Evolutionary conservation across 1,140 invertebrate genomes (phyloP).

Genomic region (Drosophila navojoa): DNA sequence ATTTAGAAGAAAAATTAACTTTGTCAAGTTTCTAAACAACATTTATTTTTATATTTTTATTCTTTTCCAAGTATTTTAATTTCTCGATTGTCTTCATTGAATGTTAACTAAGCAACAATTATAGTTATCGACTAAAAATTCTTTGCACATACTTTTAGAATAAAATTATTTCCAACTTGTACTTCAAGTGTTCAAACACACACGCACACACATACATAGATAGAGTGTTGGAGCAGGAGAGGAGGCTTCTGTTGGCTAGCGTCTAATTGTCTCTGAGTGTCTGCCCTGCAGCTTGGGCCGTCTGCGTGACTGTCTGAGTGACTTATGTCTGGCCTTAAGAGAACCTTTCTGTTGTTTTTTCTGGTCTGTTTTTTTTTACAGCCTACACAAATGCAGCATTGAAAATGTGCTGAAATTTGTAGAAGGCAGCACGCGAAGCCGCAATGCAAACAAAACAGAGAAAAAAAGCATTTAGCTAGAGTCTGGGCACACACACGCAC

Average conservation of each 20-base stretch:
- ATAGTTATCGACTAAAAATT: not conserved
- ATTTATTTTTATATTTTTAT: too few relatives aligned
- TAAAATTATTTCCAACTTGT: not conserved
- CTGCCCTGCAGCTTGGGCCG: slow-evolving; percentile 51
- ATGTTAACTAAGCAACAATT: not conserved
- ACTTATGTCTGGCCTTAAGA: slow-evolving; percentile 81
- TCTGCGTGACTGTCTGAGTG: slow-evolving; percentile 70
- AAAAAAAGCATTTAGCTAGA: slow-evolving; percentile 44
- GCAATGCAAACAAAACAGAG: slow-evolving; percentile 24
- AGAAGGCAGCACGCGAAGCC: slow-evolving; percentile 61
- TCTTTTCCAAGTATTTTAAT: too few relatives aligned
- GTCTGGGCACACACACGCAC: slow-evolving; percentile 46
- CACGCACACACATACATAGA: slow-evolving; percentile 5
- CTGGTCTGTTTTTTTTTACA: slow-evolving; percentile 36
- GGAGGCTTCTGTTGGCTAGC: slow-evolving; percentile 26
- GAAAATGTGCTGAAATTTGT: slow-evolving; percentile 65
- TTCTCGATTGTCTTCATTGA: not conserved
- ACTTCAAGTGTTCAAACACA: not conserved
- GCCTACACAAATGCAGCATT: slow-evolving; percentile 72
- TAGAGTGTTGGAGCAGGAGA: slow-evolving; percentile 12
- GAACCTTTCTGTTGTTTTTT: slow-evolving; percentile 35
- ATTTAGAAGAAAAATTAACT: too few relatives aligned
- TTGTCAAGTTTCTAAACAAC: too few relatives aligned
- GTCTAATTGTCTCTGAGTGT: slow-evolving; percentile 74
- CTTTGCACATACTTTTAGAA: not conserved